Evolutionary conservation across 1,140 invertebrate species (phyloP).

Genomic region (Sminthurides bifidus): DNA sequence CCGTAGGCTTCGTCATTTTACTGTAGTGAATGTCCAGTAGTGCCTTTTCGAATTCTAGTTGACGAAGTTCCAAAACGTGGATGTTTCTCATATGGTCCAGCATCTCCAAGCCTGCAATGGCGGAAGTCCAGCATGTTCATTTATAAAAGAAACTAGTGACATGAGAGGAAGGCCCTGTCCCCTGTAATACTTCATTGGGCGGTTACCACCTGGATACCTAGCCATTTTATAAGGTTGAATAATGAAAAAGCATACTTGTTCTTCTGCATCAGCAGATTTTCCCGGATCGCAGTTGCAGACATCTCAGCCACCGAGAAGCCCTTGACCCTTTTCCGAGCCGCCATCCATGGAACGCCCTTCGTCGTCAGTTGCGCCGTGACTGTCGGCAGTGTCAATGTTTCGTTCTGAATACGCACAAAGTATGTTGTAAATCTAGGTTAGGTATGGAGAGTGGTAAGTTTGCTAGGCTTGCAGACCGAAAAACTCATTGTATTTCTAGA

Average conservation of each 20-base stretch:
- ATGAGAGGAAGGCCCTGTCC: no score
- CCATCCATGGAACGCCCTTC: not conserved
- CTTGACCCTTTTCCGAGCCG: not conserved
- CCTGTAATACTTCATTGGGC: not conserved
- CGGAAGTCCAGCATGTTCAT: not conserved
- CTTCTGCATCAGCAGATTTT: constrained; percentile 23
- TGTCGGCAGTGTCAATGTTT: not conserved
- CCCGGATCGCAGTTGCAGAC: constrained; percentile 17
- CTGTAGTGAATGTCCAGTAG: constrained; percentile 23
- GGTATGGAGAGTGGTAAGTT: not conserved
- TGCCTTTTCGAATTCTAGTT: constrained; percentile 29
- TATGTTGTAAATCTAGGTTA: not conserved
- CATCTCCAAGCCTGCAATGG: constrained; percentile 22
- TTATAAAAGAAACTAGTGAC: not conserved
- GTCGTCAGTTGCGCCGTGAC: not conserved
- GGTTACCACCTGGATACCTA: not conserved
- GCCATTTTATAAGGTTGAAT: not conserved
- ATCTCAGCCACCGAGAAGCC: constrained; percentile 26
- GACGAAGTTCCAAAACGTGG: constrained; percentile 25
- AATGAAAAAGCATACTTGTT: constrained; percentile 14
- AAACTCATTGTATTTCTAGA: no score
- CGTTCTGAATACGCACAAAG: not conserved
- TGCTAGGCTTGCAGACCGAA: no score
- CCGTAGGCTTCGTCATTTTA: constrained; percentile 25
- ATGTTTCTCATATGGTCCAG: constrained; percentile 21